Conservation (phyloP, 2,888 invertebrate species). For the Heliconius aoede region DNA sequence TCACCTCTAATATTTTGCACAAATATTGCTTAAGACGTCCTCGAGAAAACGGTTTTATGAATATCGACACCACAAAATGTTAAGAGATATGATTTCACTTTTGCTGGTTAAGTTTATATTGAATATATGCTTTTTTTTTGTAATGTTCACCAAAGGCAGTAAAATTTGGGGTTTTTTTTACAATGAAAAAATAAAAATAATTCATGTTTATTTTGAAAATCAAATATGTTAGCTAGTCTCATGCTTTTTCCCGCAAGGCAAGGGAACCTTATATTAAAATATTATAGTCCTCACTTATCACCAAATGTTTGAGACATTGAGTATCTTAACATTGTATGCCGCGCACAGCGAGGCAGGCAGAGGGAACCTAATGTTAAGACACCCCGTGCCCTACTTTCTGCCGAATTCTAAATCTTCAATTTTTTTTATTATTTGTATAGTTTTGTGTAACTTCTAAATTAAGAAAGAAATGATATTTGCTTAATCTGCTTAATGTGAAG, state of each 20-base stretch:
- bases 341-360: too few relatives aligned
- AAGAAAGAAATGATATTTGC: too few relatives aligned
- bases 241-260: background rate
- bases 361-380: too few relatives aligned
- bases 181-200: background rate
- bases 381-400: too few relatives aligned
- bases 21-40: constrained; percentile 40
- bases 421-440: too few relatives aligned
- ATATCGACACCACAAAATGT: constrained; percentile 56
- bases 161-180: background rate
- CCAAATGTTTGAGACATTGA: background rate
- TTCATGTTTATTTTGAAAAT: background rate
- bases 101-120: constrained; percentile 11
- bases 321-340: too few relatives aligned
- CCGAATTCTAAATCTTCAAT: too few relatives aligned
- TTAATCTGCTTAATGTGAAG: too few relatives aligned
- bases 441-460: too few relatives aligned
- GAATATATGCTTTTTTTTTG: background rate
- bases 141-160: background rate
- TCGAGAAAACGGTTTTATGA: constrained; percentile 27
- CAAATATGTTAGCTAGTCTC: background rate
- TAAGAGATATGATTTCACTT: constrained; percentile 60
- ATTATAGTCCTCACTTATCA: too few relatives aligned
- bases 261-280: background rate
- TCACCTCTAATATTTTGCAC: constrained; percentile 32